phyloP scores from a whole-genome alignment of 2,888 invertebrate species.

The Seira sanloemensis region DNA sequence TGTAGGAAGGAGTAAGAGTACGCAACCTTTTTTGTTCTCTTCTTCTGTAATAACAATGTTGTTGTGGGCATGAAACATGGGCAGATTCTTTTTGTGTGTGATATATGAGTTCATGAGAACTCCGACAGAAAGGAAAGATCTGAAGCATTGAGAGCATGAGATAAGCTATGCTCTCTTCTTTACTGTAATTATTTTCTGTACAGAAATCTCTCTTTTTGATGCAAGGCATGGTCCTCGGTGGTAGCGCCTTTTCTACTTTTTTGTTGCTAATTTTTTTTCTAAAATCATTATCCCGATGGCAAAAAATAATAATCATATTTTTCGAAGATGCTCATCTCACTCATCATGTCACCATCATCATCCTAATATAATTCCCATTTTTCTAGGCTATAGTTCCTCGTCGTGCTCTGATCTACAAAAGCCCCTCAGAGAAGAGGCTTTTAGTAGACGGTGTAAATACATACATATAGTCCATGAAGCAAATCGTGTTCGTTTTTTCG shows the following conservation, averaged over 20 bases:
- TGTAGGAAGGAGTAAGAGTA: neutral
- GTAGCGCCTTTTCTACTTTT: slow-evolving; percentile 38
- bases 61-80: slow-evolving; percentile 40
- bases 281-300: slow-evolving; percentile 62
- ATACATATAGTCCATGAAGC: slow-evolving; percentile 12
- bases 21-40: slow-evolving; percentile 45
- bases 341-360: slow-evolving; percentile 63
- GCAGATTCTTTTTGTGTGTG: slow-evolving; percentile 36
- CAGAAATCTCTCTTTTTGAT: slow-evolving; percentile 35
- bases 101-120: slow-evolving; percentile 64
- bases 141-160: neutral
- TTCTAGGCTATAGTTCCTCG: neutral
- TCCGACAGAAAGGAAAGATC: slow-evolving; percentile 2
- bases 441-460: slow-evolving; percentile 46
- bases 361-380: slow-evolving; percentile 39
- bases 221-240: slow-evolving; percentile 22
- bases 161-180: neutral
- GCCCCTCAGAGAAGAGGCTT: slow-evolving; percentile 57
- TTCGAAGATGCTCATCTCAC: slow-evolving; percentile 58
- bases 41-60: slow-evolving; percentile 52
- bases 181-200: neutral
- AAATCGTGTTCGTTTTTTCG: neutral
- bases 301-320: slow-evolving; percentile 64
- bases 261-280: slow-evolving; percentile 23
- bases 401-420: slow-evolving; percentile 65